These are phyloP conservation scores for Phycodurus eques DNA, from an alignment of 2,113 vertebrate species.

Conservation along the genomic window DNA sequence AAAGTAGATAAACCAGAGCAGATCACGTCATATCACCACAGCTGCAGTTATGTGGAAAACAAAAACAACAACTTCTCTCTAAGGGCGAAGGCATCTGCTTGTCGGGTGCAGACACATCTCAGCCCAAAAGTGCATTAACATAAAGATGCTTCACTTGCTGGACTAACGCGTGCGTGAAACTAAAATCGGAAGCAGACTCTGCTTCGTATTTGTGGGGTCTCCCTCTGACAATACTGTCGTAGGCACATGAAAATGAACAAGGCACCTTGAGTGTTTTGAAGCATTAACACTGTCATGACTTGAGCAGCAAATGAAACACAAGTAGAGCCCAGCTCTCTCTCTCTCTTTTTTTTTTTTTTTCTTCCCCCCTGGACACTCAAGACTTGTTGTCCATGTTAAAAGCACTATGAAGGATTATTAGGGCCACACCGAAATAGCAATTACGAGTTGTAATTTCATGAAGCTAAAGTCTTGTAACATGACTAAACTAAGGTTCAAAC, in stretches of 20 bases:
- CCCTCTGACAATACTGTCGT: constrained; percentile 62
- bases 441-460: neutral
- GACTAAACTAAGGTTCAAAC: too few relatives aligned
- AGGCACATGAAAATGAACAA: constrained; percentile 79
- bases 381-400: constrained; percentile 8
- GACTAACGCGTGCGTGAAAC: constrained; percentile 48
- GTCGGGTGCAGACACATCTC: constrained; percentile 44
- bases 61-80: constrained; percentile 45
- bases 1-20: constrained; percentile 32
- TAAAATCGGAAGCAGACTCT: constrained; percentile 43
- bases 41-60: constrained; percentile 28
- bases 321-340: constrained; percentile 63
- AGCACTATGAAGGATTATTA: neutral
- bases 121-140: constrained; percentile 71
- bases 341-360: constrained; percentile 11
- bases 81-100: constrained; percentile 44
- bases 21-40: constrained; percentile 33
- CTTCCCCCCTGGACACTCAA: constrained; percentile 35
- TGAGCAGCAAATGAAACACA: constrained; percentile 68
- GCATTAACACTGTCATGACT: constrained; percentile 67
- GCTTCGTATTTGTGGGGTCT: constrained; percentile 45
- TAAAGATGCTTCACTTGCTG: constrained; percentile 50
- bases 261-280: constrained; percentile 77
- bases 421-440: neutral
- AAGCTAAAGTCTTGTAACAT: neutral